Evolutionary conservation across 2,797 vertebrate genomes (phyloP).

Genomic region (Heteromormyrus szaboi): DNA sequence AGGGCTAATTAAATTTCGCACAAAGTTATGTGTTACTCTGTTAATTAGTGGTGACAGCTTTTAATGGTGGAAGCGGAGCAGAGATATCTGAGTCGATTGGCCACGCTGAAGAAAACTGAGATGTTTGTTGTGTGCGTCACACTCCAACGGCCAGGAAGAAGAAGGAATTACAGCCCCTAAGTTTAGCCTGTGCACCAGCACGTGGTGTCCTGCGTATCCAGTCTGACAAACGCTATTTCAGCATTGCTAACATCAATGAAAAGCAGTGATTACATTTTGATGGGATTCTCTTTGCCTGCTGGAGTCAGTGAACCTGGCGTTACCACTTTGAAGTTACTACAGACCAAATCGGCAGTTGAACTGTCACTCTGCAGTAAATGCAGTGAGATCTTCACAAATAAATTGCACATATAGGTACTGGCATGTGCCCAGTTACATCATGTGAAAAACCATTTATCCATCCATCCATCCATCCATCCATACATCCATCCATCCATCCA

Average conservation of each 20-base stretch:
- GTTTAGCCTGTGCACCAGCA: neutral
- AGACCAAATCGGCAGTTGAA: neutral
- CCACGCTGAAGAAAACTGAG: conserved; percentile 28
- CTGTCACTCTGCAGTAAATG: neutral
- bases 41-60: conserved; percentile 33
- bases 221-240: neutral
- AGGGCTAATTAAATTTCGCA: conserved; percentile 34
- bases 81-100: conserved; percentile 34
- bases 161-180: neutral
- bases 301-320: neutral
- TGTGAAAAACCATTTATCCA: neutral
- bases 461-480: neutral
- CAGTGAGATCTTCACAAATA: neutral
- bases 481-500: neutral
- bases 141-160: neutral
- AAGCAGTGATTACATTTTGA: neutral
- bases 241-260: neutral
- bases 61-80: conserved; percentile 27
- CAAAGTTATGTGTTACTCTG: conserved; percentile 29
- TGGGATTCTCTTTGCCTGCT: neutral
- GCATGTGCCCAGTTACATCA: neutral
- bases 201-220: neutral
- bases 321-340: neutral
- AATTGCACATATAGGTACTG: neutral
- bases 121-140: neutral